Percentiles rank a stretch among this genome's conserved stretches.
These are phyloP conservation scores for Podilymbus podiceps DNA, from an alignment of 2,113 vertebrate genomes.

Conservation along the genomic window DNA sequence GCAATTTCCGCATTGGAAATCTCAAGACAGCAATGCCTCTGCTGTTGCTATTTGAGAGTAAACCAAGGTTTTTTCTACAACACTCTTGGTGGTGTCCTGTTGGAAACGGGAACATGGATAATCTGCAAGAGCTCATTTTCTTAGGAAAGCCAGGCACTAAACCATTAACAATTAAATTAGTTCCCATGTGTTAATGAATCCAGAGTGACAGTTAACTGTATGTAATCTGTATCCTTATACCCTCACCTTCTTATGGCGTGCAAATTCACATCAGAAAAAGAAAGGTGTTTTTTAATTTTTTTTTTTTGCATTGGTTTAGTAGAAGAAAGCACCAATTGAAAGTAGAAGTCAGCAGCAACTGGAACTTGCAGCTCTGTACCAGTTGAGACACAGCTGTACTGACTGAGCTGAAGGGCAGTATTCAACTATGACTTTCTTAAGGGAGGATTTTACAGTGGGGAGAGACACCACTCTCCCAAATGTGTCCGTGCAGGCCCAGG, in stretches of 20 bases:
- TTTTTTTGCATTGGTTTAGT: not conserved
- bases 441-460: not conserved
- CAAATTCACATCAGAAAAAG: not conserved
- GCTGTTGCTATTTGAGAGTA: not conserved
- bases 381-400: not conserved
- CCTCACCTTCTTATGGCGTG: not conserved
- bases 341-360: not conserved
- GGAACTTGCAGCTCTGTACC: not conserved
- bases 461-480: not conserved
- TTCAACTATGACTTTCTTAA: not conserved
- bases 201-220: not conserved
- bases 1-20: constrained; percentile 23
- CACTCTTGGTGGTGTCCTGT: not conserved
- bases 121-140: constrained; percentile 14
- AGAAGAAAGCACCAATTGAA: not conserved
- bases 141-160: not conserved
- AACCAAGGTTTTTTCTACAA: not conserved
- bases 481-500: not conserved
- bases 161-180: constrained; percentile 13
- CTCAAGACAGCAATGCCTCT: not conserved
- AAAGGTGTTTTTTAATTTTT: not conserved
- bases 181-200: not conserved
- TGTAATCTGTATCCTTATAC: not conserved
- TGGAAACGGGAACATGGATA: constrained; percentile 5
- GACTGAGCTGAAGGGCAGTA: not conserved